Percentiles rank a stretch among this genome's conserved stretches.
Conservation (phyloP, 2,888 invertebrate genomes). For the Euplagia quadripunctaria region DNA sequence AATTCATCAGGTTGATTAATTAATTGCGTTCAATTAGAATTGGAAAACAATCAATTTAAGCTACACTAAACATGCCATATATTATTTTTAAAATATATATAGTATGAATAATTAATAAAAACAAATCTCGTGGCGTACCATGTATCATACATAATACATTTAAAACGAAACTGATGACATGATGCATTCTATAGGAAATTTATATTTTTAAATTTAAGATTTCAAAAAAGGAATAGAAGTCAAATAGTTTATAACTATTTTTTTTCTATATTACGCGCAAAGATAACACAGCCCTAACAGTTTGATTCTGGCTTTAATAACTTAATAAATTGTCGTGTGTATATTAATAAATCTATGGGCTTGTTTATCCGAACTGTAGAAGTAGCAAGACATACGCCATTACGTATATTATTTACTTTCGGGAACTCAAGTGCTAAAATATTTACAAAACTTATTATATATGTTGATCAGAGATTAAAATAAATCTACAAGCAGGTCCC, state of each 20-base stretch:
- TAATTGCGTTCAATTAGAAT: conserved; percentile 16
- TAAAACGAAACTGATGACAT: not conserved
- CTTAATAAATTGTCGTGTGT: no score
- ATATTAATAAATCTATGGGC: conserved; percentile 40
- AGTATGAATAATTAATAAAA: conserved; percentile 7
- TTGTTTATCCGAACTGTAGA: no score
- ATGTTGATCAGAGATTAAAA: conserved; percentile 16
- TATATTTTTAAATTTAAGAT: no score
- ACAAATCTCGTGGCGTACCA: not conserved
- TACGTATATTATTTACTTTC: conserved; percentile 16
- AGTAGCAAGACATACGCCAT: no score
- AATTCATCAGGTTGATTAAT: conserved; percentile 11
- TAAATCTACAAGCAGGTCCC: conserved; percentile 8
- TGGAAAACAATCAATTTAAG: conserved; percentile 18
- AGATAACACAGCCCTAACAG: no score
- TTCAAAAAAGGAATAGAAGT: no score
- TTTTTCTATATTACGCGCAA: no score
- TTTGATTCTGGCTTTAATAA: no score
- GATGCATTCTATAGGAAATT: not conserved
- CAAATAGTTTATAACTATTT: no score
- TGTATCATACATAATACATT: not conserved
- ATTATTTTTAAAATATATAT: not conserved
- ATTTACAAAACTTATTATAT: conserved; percentile 21
- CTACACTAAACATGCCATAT: conserved; percentile 11
- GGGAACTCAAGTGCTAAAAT: conserved; percentile 26